Base-by-base conservation (phyloP, 2,797 vertebrate species). In the Enteromius thamalakanensis region DNA sequence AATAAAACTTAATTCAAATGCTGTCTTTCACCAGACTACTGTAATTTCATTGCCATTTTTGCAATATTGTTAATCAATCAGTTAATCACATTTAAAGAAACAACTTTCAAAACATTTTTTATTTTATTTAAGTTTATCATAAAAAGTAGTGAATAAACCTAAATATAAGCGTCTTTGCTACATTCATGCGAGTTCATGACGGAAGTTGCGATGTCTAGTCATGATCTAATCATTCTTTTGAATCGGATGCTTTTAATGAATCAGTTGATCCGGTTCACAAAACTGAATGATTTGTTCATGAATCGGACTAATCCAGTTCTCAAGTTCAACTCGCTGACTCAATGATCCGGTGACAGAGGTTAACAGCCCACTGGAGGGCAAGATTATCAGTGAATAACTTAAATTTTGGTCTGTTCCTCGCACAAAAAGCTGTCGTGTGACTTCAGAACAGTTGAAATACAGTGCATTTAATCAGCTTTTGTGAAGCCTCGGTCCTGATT, bases 331-430 rank as follows among this genome's bases (percentile, higher is more conserved):
- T 79, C 76, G 23, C 42, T 34, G 76, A 79, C 42, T 67, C 76
- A 67, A 32, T 79, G 76, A 67, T 79, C 76, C 62, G 29, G 26
- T 34, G 60, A 79, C 11, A 79, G 76, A 79, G 62, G 76, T 79
- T 79, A 37, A 79, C 76, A 79, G 76, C 26, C 60, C 76, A 67
- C 76, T 79, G 76, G 60, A 79, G 76, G 62, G 60, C 60, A 79
- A 67, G 76, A 79, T 79, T 79, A 79, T 79, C 76, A 79, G 76
- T 37, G 76, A 79, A 79, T 79, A 79, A 79, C 60, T 79, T 79
- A 79, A 21, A 79, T 79, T 79, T 34, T 21, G n/a, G 26, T 34
- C 76, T 65, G 40, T 65, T 79, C 29, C 60, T 77, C 40, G 6
- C 71, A 60, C 34, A 42, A 42, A 76, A 76, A 76, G 29, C 60